These are phyloP conservation scores for Leptinotarsa defecta DNA, from an alignment of 1,140 invertebrate species.

Conservation along the genomic window DNA sequence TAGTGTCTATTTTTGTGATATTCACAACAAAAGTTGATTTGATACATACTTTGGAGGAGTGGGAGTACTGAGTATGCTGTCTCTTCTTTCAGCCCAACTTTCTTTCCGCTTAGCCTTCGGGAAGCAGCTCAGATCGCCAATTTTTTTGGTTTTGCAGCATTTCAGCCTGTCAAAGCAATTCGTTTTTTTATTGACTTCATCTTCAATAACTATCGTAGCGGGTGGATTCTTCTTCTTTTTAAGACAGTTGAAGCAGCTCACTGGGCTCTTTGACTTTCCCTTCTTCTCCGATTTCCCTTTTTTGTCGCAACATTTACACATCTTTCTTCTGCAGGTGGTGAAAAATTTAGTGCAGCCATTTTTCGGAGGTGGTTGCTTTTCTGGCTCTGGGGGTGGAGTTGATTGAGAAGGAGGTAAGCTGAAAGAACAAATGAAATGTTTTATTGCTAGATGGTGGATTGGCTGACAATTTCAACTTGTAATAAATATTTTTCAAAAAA, in stretches of 20 bases:
- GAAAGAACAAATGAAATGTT: slow-evolving; percentile 21
- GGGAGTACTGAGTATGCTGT: slow-evolving; percentile 47
- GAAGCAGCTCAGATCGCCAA: slow-evolving; percentile 48
- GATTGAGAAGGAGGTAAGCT: slow-evolving; percentile 47
- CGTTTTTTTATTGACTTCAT: slow-evolving; percentile 41
- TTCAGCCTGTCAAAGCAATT: slow-evolving; percentile 40
- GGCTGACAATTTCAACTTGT: too few relatives aligned
- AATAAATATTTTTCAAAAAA: too few relatives aligned
- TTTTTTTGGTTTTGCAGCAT: slow-evolving; percentile 51
- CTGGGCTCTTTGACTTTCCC: slow-evolving; percentile 29
- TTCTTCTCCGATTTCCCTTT: slow-evolving; percentile 20
- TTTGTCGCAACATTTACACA: slow-evolving; percentile 43
- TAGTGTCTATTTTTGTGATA: too few relatives aligned
- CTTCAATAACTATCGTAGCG: slow-evolving; percentile 44
- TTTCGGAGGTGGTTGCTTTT: slow-evolving; percentile 32
- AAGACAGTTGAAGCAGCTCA: slow-evolving; percentile 45
- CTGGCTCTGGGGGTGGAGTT: slow-evolving; percentile 34
- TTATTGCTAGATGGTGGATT: too few relatives aligned
- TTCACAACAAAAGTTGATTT: too few relatives aligned
- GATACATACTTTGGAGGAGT: slow-evolving; percentile 30
- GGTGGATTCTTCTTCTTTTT: slow-evolving; percentile 43
- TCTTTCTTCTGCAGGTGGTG: slow-evolving; percentile 40
- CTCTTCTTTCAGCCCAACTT: slow-evolving; percentile 55
- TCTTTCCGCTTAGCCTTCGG: slow-evolving; percentile 44
- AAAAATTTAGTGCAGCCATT: slow-evolving; percentile 46